Base-by-base conservation (phyloP, 2,888 invertebrate genomes). In the Drosophila koepferae region DNA sequence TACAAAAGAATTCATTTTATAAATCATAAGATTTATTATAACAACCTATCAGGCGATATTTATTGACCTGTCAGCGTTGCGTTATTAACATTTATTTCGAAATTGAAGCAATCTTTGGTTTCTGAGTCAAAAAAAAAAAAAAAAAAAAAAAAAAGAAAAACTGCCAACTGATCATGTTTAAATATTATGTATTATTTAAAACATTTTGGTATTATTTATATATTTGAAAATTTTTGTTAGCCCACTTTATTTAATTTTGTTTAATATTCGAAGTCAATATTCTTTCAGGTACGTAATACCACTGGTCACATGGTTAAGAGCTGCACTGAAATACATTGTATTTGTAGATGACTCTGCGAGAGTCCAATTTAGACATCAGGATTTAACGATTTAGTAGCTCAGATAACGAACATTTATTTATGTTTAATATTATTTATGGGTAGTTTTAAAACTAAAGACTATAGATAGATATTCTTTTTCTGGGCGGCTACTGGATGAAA, bases 1-100 rank as follows among this genome's bases (percentile, higher is more conserved):
- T 48, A 28, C 7, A 8, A n/a, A n/a, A 5, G 4, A 56, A 63
- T 65, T 60, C 53, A 58, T 65, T 71, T 55, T 86, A 89, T 36
- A 38, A 40, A 53, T n/a, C 34, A 5, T 12, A 31, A 10, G 10
- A 59, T 12, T 18, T 28, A 44, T 16, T 40, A 40, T 16, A 16
- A 14, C 20, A 20, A 44, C 20, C 12, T 3, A 12, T 43, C 2
- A 43, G 44, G 10, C 10, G 0, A 6, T 44, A 28, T 23, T 4
- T 20, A 20, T 20, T 20, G 2, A 20, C 20, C 20, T 20, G 20
- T 48, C 5, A n/a, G 6, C 2, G n/a, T 2, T 0, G 46, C 23
- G 7, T 23, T 23, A 4, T 9, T 23, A n/a, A 31, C 23, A 48
- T 48, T 28, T 8, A 31, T 9, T 20, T 18, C 2, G 16, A 53